phyloP scores from a whole-genome alignment of 2,888 invertebrate genomes.

The Caenorhabditis auriculariae region DNA sequence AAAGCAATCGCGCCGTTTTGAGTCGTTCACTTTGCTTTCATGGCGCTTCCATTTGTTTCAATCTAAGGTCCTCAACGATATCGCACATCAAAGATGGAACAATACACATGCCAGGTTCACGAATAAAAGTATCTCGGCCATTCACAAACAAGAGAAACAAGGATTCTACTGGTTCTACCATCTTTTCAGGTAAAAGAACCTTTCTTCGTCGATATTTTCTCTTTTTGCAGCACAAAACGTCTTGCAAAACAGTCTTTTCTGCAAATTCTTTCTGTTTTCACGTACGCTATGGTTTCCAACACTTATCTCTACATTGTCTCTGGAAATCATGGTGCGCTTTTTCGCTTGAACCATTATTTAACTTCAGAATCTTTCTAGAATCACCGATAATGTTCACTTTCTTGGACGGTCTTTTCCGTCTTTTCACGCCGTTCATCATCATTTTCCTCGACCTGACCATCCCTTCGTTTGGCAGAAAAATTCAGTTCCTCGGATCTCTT shows the following conservation, averaged over 20 bases:
- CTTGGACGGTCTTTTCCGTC: conserved; percentile 53
- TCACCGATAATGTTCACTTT: conserved; percentile 53
- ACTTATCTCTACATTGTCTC: conserved; percentile 49
- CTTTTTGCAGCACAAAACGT: conserved; percentile 23
- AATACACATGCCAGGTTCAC: conserved; percentile 52
- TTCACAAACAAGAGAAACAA: conserved; percentile 37
- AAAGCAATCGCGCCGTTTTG: background rate
- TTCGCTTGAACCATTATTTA: background rate
- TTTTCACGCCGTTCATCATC: conserved; percentile 49
- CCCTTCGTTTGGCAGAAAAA: conserved; percentile 47
- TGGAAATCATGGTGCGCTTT: conserved; percentile 35
- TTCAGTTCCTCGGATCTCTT: conserved; percentile 50
- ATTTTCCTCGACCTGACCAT: conserved; percentile 51
- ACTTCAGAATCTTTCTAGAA: conserved; percentile 18
- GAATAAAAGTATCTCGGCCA: conserved; percentile 40
- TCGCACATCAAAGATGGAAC: conserved; percentile 58
- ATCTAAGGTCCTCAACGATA: conserved; percentile 55
- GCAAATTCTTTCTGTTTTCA: conserved; percentile 57
- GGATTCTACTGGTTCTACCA: conserved; percentile 54
- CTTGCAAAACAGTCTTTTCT: conserved; percentile 56
- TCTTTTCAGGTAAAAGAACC: conserved; percentile 34
- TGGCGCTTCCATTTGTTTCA: background rate
- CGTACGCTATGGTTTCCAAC: conserved; percentile 54
- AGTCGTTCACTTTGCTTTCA: background rate
- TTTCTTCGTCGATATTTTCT: background rate